Evolutionary conservation across 2,888 invertebrate genomes (phyloP).

Genomic region (Caradrina clavipalpis): DNA sequence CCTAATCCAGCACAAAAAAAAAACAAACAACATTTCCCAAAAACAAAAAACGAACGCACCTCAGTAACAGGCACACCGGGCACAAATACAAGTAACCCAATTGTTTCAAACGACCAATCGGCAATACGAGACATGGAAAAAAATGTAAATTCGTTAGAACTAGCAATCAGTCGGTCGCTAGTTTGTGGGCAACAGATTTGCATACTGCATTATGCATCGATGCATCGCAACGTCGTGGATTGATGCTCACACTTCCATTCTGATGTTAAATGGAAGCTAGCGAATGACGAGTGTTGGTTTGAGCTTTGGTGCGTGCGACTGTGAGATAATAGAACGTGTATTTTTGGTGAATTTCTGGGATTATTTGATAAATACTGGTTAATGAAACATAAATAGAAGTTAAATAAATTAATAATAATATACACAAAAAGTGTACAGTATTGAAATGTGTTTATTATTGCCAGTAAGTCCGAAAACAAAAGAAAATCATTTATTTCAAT

Average conservation of each 20-base stretch:
- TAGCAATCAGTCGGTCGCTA: conserved; percentile 67
- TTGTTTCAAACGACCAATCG: conserved; percentile 66
- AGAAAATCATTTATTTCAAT: no score
- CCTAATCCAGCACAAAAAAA: not conserved
- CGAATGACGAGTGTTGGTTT: conserved; percentile 31
- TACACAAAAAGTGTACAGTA: no score
- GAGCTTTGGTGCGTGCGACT: not conserved
- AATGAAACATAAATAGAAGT: no score
- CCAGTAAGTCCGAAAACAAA: no score
- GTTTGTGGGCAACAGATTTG: conserved; percentile 65
- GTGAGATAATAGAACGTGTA: not conserved
- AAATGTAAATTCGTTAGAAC: conserved; percentile 68
- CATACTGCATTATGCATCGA: conserved; percentile 68
- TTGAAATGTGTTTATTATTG: no score
- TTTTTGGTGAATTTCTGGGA: no score
- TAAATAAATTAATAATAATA: no score
- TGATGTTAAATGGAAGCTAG: conserved; percentile 28
- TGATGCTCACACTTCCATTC: conserved; percentile 59
- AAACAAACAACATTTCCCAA: not conserved
- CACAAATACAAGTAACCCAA: conserved; percentile 55
- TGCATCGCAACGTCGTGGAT: conserved; percentile 61
- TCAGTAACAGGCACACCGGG: conserved; percentile 39
- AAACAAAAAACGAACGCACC: not conserved
- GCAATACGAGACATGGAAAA: conserved; percentile 55
- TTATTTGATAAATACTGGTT: no score